Conservation (phyloP, 1,140 invertebrate species). For the Drosophila baimaii region DNA sequence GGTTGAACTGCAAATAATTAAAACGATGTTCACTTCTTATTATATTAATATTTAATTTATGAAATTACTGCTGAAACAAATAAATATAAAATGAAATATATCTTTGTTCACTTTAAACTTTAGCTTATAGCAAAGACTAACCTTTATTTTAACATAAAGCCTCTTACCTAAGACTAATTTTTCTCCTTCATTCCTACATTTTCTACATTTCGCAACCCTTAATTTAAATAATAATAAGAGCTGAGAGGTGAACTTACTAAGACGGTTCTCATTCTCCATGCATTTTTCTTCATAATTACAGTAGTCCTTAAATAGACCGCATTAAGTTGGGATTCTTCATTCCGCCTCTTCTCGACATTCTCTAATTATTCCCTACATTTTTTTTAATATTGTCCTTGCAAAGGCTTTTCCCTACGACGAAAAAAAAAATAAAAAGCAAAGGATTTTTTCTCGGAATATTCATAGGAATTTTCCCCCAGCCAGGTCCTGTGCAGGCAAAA, state of each 20-base stretch:
- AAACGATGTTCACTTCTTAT: not conserved
- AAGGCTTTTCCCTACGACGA: conserved; percentile 3
- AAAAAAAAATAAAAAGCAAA: not conserved
- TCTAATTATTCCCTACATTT: conserved; percentile 46
- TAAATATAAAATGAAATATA: not conserved
- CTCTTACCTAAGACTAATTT: not conserved
- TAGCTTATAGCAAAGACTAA: not conserved
- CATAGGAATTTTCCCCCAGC: conserved; percentile 21
- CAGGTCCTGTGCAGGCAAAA: conserved; percentile 8
- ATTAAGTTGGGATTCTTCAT: conserved; percentile 16
- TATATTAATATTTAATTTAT: not conserved
- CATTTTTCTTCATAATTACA: conserved; percentile 15
- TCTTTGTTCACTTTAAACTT: not conserved
- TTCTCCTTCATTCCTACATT: not conserved
- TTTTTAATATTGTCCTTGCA: conserved; percentile 21
- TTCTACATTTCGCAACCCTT: no score
- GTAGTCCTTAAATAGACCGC: conserved; percentile 9
- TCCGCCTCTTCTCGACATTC: conserved; percentile 7
- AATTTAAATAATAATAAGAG: not conserved
- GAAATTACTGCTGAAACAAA: not conserved
- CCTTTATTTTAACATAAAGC: not conserved
- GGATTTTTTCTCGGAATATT: conserved; percentile 15
- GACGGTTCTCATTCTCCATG: no score
- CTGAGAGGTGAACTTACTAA: not conserved
- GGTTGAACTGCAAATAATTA: not conserved